A percentile compares a stretch with the other conserved stretches of the same genome.
Conservation (phyloP, 2,113 vertebrate genomes). For the Syngnathoides biaculeatus region DNA sequence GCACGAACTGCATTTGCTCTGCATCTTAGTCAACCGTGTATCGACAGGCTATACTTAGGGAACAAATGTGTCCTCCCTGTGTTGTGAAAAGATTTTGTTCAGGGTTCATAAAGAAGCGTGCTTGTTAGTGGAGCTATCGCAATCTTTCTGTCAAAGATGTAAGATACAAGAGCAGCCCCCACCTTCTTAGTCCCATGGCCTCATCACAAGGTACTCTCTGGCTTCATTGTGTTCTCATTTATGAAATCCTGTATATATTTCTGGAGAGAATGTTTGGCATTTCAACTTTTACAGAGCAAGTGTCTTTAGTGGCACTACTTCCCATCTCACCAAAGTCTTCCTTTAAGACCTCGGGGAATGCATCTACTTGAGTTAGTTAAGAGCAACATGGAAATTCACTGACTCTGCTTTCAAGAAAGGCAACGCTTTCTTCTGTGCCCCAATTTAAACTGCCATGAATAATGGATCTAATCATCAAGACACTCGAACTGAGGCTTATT, state of each 20-base stretch:
- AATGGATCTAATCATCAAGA: conserved; percentile 44
- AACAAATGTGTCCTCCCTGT: conserved; percentile 40
- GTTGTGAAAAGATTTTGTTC: conserved; percentile 46
- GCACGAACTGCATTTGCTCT: conserved; percentile 54
- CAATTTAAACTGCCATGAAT: conserved; percentile 59
- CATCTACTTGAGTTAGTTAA: conserved; percentile 53
- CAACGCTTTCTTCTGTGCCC: conserved; percentile 38
- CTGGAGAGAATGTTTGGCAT: conserved; percentile 39
- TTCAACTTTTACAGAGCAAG: conserved; percentile 40
- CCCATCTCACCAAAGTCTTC: conserved; percentile 44
- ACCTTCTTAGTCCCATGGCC: conserved; percentile 35
- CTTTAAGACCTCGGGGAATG: conserved; percentile 50
- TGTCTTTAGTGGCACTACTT: conserved; percentile 37
- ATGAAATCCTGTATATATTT: conserved; percentile 43
- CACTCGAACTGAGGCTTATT: conserved; percentile 13
- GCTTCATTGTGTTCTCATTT: conserved; percentile 50
- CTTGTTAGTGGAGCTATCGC: conserved; percentile 57
- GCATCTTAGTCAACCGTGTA: conserved; percentile 29
- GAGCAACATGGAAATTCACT: conserved; percentile 43
- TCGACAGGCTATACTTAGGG: conserved; percentile 36
- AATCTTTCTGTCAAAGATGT: conserved; percentile 42
- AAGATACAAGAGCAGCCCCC: conserved; percentile 27
- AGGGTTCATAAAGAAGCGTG: conserved; percentile 56
- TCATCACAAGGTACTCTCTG: conserved; percentile 31
- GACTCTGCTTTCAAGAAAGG: conserved; percentile 46